A percentile compares a stretch with the other conserved stretches of the same genome.
Conservation (phyloP, 2,113 vertebrate species). For the Euleptes europaea region DNA sequence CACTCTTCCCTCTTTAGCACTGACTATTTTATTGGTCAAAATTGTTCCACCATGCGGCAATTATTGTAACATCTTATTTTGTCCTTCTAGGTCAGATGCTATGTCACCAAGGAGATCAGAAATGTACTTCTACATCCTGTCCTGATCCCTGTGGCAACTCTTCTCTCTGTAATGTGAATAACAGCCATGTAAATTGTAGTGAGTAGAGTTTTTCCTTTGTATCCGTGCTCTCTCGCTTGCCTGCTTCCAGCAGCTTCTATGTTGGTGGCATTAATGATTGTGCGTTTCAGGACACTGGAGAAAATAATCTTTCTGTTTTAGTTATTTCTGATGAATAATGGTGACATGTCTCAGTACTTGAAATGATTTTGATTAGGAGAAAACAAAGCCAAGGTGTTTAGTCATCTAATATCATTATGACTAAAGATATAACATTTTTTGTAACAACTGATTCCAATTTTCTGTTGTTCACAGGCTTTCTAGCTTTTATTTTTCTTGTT, state of each 20-base stretch:
- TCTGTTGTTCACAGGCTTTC: constrained; percentile 28
- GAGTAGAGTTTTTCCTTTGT: constrained; percentile 69
- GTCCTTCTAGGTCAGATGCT: constrained; percentile 74
- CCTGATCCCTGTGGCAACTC: constrained; percentile 71
- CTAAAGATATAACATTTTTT: constrained; percentile 29
- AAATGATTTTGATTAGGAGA: constrained; percentile 54
- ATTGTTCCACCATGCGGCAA: constrained; percentile 1
- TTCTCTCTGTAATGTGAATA: constrained; percentile 75
- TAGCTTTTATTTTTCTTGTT: constrained; percentile 25
- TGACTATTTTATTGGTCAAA: neutral
- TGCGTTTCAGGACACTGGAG: constrained; percentile 15
- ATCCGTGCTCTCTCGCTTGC: neutral
- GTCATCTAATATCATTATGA: neutral
- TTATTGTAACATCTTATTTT: constrained; percentile 22
- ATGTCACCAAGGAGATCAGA: constrained; percentile 82
- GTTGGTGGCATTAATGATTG: neutral
- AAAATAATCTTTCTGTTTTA: constrained; percentile 15
- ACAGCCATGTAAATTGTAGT: constrained; percentile 83
- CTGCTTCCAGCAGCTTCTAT: neutral
- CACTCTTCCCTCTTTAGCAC: neutral
- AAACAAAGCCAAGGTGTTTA: constrained; percentile 43
- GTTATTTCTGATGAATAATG: constrained; percentile 15
- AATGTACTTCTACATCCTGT: constrained; percentile 79
- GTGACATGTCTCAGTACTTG: constrained; percentile 14
- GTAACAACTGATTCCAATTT: constrained; percentile 2